A percentile compares a stretch with the other conserved stretches of the same genome.
Conservation (phyloP, 2,797 vertebrate species). For the Argya squamiceps region DNA sequence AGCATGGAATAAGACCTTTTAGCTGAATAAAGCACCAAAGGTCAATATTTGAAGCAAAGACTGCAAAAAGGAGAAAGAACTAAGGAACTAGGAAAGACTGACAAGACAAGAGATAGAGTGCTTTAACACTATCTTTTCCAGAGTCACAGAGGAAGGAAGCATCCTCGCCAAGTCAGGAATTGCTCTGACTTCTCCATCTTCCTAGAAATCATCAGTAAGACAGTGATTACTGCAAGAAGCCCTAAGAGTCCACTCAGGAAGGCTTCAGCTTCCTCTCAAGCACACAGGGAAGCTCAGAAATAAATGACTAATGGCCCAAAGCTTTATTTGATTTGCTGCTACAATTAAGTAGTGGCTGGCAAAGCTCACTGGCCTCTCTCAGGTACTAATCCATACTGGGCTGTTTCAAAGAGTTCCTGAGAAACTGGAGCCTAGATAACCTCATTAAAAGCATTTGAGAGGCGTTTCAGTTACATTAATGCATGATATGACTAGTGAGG, state of each 20-base stretch:
- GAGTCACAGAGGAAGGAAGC: neutral
- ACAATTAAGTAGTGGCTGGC: neutral
- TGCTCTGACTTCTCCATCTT: neutral
- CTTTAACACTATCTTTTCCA: neutral
- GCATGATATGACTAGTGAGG: neutral
- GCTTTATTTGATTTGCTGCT: conserved; percentile 11
- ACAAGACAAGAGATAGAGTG: neutral
- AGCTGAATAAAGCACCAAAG: neutral
- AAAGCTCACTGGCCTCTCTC: neutral
- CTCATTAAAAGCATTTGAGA: neutral
- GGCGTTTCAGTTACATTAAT: neutral
- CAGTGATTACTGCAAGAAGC: neutral
- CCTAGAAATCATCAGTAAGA: neutral
- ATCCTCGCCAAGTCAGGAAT: neutral
- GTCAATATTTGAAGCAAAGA: neutral
- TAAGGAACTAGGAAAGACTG: neutral
- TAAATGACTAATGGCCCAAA: neutral
- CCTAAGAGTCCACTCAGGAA: neutral
- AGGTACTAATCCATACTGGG: neutral
- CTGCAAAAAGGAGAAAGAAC: neutral
- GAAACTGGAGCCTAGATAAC: neutral
- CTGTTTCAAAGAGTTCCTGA: neutral
- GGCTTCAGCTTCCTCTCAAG: neutral
- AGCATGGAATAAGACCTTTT: neutral
- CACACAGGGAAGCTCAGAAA: neutral